Base-by-base conservation (phyloP, 2,113 vertebrate genomes). In the Eclectus roratus region DNA sequence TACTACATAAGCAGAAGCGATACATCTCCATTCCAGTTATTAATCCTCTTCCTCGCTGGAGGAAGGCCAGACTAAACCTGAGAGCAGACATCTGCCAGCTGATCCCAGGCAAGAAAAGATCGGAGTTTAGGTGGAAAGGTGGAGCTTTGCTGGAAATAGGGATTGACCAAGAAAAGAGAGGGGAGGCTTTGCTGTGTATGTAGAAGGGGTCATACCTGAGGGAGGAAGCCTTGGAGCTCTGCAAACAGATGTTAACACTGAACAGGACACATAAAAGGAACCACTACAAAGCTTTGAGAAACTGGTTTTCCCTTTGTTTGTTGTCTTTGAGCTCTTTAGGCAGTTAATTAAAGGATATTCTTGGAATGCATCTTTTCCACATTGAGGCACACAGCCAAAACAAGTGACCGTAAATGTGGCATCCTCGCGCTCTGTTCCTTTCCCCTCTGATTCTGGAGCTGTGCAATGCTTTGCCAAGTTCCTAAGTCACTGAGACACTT, bases 341-440 rank as follows among this genome's bases (percentile, higher is more conserved):
- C 60, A 92, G 85, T 91, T 95, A 84, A 91, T 95, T 85, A 89
- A 87, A 93, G 68, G 47, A 31, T 46, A 46, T 52, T 80, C 49
- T 49, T 53, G 66, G 70, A 88, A 91, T 33, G 3, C 64, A 65
- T 72, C 37, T 50, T n/a, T 56, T 44, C 27, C 80, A 72, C 43
- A 69, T 68, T 35, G 29, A 56, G 86, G 91, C 72, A 66, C 20
- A 5, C 1, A 17, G 78, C 80, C 87, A 76, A 70, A 74, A 80
- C 31, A 41, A 87, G 73, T 72, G 89, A 65, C 44, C 1, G 0
- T 41, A 47, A 49, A 49, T 11, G 29, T 47, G 83, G 63, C 71
- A 61, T 66, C 71, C 6, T 4, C 3, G 2, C 35, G 92, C 64
- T 69, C 39, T 60, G 11, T 27, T 85, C 10, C 3, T 55, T 43